Evolutionary conservation across 2,797 vertebrate genomes (phyloP).

Genomic region (Rhadinocentrus ornatus): DNA sequence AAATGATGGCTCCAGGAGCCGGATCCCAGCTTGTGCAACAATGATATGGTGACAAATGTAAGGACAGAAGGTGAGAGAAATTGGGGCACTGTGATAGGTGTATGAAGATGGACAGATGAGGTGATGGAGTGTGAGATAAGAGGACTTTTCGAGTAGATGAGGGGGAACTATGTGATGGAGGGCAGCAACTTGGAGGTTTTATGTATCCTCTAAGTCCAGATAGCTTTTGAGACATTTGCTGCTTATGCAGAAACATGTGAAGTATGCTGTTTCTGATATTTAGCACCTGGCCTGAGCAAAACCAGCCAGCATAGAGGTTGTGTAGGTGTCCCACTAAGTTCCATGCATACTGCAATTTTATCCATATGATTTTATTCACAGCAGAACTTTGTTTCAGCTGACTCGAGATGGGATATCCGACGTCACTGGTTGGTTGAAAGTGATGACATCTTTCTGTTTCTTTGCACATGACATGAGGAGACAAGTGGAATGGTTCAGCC

Average conservation of each 20-base stretch:
- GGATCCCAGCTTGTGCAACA: conserved; percentile 46
- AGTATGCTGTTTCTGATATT: conserved; percentile 61
- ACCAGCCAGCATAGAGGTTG: conserved; percentile 12
- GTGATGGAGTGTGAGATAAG: conserved; percentile 23
- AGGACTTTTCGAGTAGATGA: conserved; percentile 28
- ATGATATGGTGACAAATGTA: conserved; percentile 67
- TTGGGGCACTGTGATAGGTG: background rate
- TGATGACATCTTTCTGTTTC: conserved; percentile 40
- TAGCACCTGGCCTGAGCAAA: conserved; percentile 41
- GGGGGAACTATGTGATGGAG: conserved; percentile 20
- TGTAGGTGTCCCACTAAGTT: conserved; percentile 10
- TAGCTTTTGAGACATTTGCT: conserved; percentile 73
- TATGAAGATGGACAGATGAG: conserved; percentile 11
- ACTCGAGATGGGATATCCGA: conserved; percentile 4
- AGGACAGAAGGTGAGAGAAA: conserved; percentile 20
- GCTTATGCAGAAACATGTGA: conserved; percentile 66
- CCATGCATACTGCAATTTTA: conserved; percentile 19
- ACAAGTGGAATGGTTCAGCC: conserved; percentile 38
- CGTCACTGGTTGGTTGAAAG: conserved; percentile 9
- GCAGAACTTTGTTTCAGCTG: background rate
- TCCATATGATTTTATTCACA: conserved; percentile 31
- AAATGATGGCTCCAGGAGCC: conserved; percentile 49
- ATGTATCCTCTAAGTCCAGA: conserved; percentile 71
- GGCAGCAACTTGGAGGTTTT: conserved; percentile 51
- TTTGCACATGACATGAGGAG: conserved; percentile 29